Base-by-base conservation (phyloP, 2,888 invertebrate genomes). In the Drosophila limbata region DNA sequence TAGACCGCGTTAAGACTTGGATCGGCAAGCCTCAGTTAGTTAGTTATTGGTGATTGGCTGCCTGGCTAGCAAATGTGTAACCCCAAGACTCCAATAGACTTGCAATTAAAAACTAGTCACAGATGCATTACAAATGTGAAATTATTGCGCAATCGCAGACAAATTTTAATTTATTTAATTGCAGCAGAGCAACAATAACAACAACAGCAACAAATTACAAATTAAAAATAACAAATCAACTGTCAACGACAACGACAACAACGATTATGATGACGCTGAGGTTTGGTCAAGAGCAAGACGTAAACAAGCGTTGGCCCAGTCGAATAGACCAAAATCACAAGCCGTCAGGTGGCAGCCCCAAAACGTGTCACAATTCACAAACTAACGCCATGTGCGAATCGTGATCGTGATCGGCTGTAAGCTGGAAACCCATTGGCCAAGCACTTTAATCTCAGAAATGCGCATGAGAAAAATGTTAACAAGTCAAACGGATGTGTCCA, bases 141-240 rank as follows among this genome's bases (percentile, higher is more conserved):
- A 73, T 74, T 73, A 74, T 83, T 81, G 66, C 84, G 73, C 81
- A 83, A 81, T 63, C 59, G 67, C 42, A 77, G 66, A 83, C 73
- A 73, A 82, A 73, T 82, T 79, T 82, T 79, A 79, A 83, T 81
- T 80, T 75, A 83, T 81, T 83, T 80, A 81, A 83, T 81, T 81
- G 77, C 80, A 63, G 61, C 55, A 45, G 35, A 62, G 45, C 39
- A 31, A 44, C 33, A 10, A 39, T 15, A 40, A 13, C 13, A 39
- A 40, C 17, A 4, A 13, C 11, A 53, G 31, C n/a, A 40, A 4
- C n/a, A 44, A 57, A 35, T 35, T 13, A 37, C 39, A 63, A 77
- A 74, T 74, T 77, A 28, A 28, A 28, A 28, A 28, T 28, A 28
- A 71, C 77, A 69, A 73, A 77, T 76, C 81, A 79, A 66, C 68